These are phyloP conservation scores for Coregonus suidteri DNA, from an alignment of 2,797 vertebrate species.

Conservation along the genomic window DNA sequence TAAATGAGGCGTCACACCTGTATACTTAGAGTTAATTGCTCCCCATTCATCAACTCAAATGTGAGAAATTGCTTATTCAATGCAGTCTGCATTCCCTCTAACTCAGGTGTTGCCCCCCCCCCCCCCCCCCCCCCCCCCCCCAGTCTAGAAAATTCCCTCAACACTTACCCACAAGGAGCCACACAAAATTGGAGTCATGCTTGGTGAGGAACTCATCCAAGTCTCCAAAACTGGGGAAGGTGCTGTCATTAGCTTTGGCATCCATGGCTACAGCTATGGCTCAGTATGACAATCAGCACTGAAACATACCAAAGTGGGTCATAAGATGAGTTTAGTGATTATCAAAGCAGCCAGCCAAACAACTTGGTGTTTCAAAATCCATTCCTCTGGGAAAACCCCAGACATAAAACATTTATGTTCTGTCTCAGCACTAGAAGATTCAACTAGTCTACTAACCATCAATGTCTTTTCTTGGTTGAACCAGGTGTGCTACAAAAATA, in stretches of 20 bases:
- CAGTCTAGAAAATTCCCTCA: neutral
- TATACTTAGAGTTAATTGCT: neutral
- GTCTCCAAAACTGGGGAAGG: slow-evolving; percentile 86
- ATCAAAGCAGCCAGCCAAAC: too few species aligned
- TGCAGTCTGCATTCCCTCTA: neutral
- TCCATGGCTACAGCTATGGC: slow-evolving; percentile 83
- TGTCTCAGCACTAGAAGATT: too few species aligned
- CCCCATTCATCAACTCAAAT: neutral
- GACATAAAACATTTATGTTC: too few species aligned
- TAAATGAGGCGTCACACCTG: neutral
- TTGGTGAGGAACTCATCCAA: slow-evolving; percentile 90
- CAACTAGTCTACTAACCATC: too few species aligned
- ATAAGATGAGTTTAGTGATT: neutral
- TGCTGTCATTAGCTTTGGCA: slow-evolving; percentile 85
- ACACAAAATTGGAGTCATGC: slow-evolving; percentile 95
- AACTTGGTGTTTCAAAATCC: too few species aligned
- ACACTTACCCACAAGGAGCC: slow-evolving; percentile 95
- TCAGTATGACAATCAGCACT: slow-evolving; percentile 55
- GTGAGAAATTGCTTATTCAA: slow-evolving; percentile 10
- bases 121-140: too few species aligned
- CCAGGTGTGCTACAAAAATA: too few species aligned
- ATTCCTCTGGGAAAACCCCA: too few species aligned
- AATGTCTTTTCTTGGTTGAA: too few species aligned
- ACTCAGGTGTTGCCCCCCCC: too few species aligned
- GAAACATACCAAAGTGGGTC: slow-evolving; percentile 29